Base-by-base conservation (phyloP, 1,140 invertebrate genomes). In the Odontomachus brunneus region DNA sequence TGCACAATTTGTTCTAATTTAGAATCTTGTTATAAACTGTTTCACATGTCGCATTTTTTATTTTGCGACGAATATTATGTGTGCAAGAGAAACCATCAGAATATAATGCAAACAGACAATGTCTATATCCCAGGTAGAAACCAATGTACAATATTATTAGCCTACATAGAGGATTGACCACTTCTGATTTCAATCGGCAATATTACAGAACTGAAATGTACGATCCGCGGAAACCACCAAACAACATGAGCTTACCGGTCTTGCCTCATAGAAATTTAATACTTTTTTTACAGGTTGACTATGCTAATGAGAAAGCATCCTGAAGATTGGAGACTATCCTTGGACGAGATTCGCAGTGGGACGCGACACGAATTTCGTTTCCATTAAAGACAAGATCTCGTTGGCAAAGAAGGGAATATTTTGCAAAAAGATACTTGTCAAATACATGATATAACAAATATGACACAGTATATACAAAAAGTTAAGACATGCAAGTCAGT, bases 271-370 rank as follows among this genome's bases (percentile, higher is more conserved):
- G n/a, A 80, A 69, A 71, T 71, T 80, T 80, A 71, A 19, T 0
- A 12, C 4, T 29, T 7, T 60, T 57, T 78, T 78, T 57, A 80
- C 71, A 78, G 29, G 15, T 26, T 65, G 15, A 57, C 17, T 80
- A 80, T 80, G 75, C 65, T 80, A 80, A 80, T 80, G 33, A 55
- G 53, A 69, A 14, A 71, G n/a, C n/a, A 69, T 44, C 53, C 3
- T 2, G 44, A 59, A 80, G 33, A 80, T 69, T 33, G 3, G 22
- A 26, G 33, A 69, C 19, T 69, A 69, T 69, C 75, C 75, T 80
- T 80, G 75, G 33, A 80, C 65, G 75, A 80, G 51, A 80, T 80
- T 80, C 65, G 15, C 49, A 76, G 44, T 76, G 24, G 60, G 5
- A 76, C 44, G 63, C 26, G 19, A n/a, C 22, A 26, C 12, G 24